Conservation (phyloP, 2,888 invertebrate genomes). For the Epirrhoe tristata region DNA sequence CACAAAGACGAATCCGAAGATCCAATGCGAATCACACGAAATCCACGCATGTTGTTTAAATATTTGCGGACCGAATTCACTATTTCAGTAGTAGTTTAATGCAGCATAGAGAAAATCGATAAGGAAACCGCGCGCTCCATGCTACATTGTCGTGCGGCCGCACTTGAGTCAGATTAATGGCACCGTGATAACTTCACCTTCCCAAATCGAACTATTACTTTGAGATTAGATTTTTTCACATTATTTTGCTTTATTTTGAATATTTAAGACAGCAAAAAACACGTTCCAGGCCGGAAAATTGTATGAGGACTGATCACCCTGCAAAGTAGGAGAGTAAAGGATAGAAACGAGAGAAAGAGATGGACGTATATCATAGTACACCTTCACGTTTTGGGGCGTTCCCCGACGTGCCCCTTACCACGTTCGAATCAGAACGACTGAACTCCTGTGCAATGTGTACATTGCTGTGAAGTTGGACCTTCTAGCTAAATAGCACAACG, state of each 20-base stretch:
- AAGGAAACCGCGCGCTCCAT: constrained; percentile 79
- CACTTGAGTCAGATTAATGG: constrained; percentile 60
- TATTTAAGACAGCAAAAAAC: constrained; percentile 16
- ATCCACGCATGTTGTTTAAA: constrained; percentile 65
- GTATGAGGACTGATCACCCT: constrained; percentile 57
- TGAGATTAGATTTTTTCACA: constrained; percentile 15
- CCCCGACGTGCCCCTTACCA: constrained; percentile 53
- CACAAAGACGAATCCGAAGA: constrained; percentile 51
- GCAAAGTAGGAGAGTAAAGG: constrained; percentile 58
- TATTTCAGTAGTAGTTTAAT: constrained; percentile 78
- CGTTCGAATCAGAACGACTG: constrained; percentile 24
- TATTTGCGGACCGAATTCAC: constrained; percentile 75
- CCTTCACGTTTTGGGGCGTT: constrained; percentile 68
- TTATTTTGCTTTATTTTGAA: constrained; percentile 15
- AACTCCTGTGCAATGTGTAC: constrained; percentile 23
- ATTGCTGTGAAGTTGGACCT: constrained; percentile 27
- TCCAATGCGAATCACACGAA: constrained; percentile 53
- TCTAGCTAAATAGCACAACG: background rate
- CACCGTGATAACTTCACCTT: constrained; percentile 62
- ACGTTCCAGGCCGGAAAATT: constrained; percentile 46
- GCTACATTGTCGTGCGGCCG: constrained; percentile 68
- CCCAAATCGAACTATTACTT: constrained; percentile 46
- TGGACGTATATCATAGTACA: constrained; percentile 55
- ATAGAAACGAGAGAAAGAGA: constrained; percentile 68
- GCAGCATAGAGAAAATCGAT: constrained; percentile 84